Evolutionary conservation across 2,888 invertebrate species (phyloP), one percentile per base, ranked within the genome.

Genomic region (Ditula angustiorana): DNA sequence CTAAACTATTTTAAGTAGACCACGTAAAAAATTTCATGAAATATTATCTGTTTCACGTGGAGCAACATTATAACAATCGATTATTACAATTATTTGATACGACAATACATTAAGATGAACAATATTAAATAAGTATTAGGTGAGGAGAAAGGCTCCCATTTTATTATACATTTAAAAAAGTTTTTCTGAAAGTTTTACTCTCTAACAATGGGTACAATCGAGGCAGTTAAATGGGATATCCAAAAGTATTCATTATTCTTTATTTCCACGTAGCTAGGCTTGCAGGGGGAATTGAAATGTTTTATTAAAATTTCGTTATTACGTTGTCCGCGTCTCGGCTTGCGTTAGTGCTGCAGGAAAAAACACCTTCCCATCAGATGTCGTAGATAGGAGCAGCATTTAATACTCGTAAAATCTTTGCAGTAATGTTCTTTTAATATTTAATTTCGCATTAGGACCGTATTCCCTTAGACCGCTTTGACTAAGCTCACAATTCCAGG

Each of bases 251-350:
- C 75, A 73, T 82, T 78, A 78, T 79, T 80, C 75, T 81, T 80
- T 76, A 80, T 78, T 78, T 74, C 75, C 74, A 79, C 77, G 75
- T 71, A 74, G 76, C 72, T 68, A 71, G 73, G 73, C 75, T 69
- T 65, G 60, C 59, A 66, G 60, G 71, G 72, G 74, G 76, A 71
- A 75, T 70, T 73, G 73, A 71, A 78, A 83, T 85, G 80, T 83
- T 87, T 86, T 88, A 88, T 89, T 86, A 87, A 88, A 87, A 85
- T 85, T 85, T 85, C 76, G 81, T 85, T 85, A 86, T 86, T 81
- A 84, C 82, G 75, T 74, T 80, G 86, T 85, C 79, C 67, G 67
- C 69, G 67, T 69, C 71, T 70, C 74, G 73, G 74, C 73, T 72
- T 71, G 69, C 67, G 71, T 67, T 70, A 63, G 67, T 72, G 73